Evolutionary conservation across 2,888 invertebrate species (phyloP).

Genomic region (Trichopria drosophilae): DNA sequence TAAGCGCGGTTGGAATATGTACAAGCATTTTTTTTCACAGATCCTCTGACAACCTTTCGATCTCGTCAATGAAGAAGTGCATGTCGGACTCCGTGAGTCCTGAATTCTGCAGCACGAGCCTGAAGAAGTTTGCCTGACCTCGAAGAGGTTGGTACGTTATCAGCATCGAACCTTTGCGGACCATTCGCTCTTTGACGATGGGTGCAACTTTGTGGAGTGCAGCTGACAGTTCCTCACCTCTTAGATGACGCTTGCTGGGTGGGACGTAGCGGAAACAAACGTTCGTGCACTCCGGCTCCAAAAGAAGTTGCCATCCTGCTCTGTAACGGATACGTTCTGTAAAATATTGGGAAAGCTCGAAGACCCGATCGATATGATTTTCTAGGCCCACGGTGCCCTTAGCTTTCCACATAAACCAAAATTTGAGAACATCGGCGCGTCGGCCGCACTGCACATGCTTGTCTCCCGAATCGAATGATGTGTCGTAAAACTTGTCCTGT

Average conservation of each 20-base stretch:
- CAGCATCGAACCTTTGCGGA: conserved; percentile 93
- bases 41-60: conserved; percentile 80
- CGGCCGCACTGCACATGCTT: conserved; percentile 96
- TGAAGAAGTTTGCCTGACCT: conserved; percentile 88
- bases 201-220: conserved; percentile 83
- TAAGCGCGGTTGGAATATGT: too few relatives aligned
- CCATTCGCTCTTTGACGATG: conserved; percentile 92
- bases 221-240: conserved; percentile 53
- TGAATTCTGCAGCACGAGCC: conserved; percentile 91
- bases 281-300: conserved; percentile 90
- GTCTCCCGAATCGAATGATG: conserved; percentile 80
- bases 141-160: conserved; percentile 92
- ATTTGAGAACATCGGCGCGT: conserved; percentile 91
- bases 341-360: conserved; percentile 75
- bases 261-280: conserved; percentile 95
- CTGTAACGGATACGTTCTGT: conserved; percentile 67
- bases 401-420: conserved; percentile 99
- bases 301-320: conserved; percentile 74
- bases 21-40: too few relatives aligned
- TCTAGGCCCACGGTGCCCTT: conserved; percentile 81
- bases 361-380: conserved; percentile 76
- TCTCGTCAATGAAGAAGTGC: conserved; percentile 83
- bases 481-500: conserved; percentile 89
- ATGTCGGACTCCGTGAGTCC: conserved; percentile 81
- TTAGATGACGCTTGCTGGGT: conserved; percentile 64